phyloP scores from a whole-genome alignment of 2,113 vertebrate genomes.

The Neomonachus schauinslandi region DNA sequence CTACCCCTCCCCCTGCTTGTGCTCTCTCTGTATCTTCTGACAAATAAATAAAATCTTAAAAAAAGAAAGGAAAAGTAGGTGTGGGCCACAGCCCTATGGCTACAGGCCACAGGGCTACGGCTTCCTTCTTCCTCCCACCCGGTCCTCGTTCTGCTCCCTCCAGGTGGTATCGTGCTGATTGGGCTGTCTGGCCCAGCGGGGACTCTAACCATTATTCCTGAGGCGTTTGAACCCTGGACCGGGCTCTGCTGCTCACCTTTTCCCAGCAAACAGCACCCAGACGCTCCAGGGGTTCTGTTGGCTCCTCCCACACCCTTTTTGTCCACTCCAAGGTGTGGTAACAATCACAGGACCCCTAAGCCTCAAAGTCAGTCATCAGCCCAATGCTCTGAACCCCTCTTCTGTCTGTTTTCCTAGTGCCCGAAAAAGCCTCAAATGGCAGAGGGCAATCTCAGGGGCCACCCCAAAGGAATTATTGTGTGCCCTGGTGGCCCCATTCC shows the following conservation, averaged over 20 bases:
- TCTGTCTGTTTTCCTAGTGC: background rate
- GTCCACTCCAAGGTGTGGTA: background rate
- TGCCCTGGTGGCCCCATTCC: background rate
- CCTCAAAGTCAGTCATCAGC: background rate
- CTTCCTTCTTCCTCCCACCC: background rate
- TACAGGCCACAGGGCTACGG: no score
- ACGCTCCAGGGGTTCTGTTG: background rate
- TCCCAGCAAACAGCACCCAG: no score
- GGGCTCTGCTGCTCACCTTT: background rate
- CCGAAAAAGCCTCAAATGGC: background rate
- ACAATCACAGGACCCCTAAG: background rate
- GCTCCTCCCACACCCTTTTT: background rate
- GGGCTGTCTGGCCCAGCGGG: background rate
- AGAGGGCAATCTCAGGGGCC: background rate
- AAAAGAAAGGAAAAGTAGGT: background rate
- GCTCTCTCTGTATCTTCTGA: no score
- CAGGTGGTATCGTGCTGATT: background rate
- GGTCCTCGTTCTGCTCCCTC: background rate
- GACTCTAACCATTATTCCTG: background rate
- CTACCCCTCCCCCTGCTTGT: no score
- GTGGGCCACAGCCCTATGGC: accelerated
- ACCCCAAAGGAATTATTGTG: background rate
- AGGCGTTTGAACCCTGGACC: background rate
- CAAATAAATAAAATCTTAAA: no score
- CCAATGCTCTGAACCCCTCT: background rate